Evolutionary conservation across 2,888 invertebrate genomes (phyloP), one percentile per base, ranked within the genome.

Genomic region (Euplagia quadripunctaria): DNA sequence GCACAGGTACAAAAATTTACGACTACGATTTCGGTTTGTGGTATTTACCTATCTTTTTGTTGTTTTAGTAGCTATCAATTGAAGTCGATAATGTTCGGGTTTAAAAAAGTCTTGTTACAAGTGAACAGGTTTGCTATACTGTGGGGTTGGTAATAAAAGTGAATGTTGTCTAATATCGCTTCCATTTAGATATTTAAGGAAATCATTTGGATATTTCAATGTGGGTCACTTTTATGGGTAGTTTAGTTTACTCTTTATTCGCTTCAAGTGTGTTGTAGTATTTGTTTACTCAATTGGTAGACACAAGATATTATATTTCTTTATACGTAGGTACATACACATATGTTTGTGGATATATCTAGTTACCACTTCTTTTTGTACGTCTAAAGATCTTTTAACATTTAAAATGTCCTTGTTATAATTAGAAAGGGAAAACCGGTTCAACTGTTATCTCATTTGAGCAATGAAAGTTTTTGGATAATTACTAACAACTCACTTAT

Each of bases 1-100:
- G 80, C 80, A 81, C 79, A 85, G 81, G 79, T 82, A 65, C 68
- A 72, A 68, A 68, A 79, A 80, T 85, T 86, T 86, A 86, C 86
- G 85, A 81, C 70, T 67, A 68, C 73, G 76, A 74, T 81, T 79
- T 79, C 68, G 71, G 71, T 70, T 70, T 77, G 71, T 42, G 71
- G 74, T 69, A 76, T 75, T 83, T 78, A 79, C 74, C 75, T 76
- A 80, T 78, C 72, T 79, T 80, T 80, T 76, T 79, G 76, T 81
- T 79, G 73, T 72, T 77, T 72, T 76, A 80, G 75, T 70, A 42
- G 64, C 78, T 76, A 79, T 79, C 70, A 68, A 79, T 85, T 83
- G 72, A 51, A 65, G 63, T 70, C 49, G 71, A 79, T 81, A 80
- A 82, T 78, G 75, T 76, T 74, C 75, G 14, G 61, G 69, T 73